Conservation (phyloP, 2,888 invertebrate genomes). For the Lithophane semibrunnea region DNA sequence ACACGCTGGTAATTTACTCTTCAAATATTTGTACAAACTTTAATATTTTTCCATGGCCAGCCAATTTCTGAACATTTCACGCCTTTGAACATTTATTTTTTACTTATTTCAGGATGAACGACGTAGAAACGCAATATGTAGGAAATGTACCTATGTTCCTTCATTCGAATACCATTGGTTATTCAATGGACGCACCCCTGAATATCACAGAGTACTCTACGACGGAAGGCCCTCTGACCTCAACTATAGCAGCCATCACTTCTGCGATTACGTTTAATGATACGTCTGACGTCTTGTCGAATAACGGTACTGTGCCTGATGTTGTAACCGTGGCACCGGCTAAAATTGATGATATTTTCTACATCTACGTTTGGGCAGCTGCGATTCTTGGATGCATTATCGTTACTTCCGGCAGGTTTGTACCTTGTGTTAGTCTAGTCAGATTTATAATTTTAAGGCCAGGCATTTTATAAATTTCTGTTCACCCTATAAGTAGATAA, state of each 20-base stretch:
- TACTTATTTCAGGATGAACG: slow-evolving; percentile 83
- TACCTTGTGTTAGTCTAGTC: background rate
- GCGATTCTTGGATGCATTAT: slow-evolving; percentile 91
- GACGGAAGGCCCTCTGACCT: slow-evolving; percentile 20
- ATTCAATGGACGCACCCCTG: background rate
- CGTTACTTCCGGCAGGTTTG: slow-evolving; percentile 89
- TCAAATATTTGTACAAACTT: background rate
- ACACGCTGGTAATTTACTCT: slow-evolving; percentile 91
- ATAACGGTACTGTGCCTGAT: slow-evolving; percentile 17
- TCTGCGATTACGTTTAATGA: slow-evolving; percentile 19
- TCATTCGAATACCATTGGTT: background rate
- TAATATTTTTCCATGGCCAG: background rate
- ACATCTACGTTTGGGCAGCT: slow-evolving; percentile 90
- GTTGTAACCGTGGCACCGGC: slow-evolving; percentile 58
- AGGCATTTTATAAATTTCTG: too few species aligned
- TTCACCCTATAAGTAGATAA: background rate
- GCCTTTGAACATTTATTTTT: background rate
- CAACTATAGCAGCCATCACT: slow-evolving; percentile 23
- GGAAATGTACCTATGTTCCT: slow-evolving; percentile 23
- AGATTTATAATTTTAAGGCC: background rate
- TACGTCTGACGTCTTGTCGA: slow-evolving; percentile 3
- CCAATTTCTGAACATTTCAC: background rate
- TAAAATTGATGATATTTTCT: slow-evolving; percentile 76
- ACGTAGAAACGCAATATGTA: slow-evolving; percentile 75
- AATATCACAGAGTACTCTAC: slow-evolving; percentile 28